phyloP scores from a whole-genome alignment of 2,888 invertebrate species.

The Laothoe populi region DNA sequence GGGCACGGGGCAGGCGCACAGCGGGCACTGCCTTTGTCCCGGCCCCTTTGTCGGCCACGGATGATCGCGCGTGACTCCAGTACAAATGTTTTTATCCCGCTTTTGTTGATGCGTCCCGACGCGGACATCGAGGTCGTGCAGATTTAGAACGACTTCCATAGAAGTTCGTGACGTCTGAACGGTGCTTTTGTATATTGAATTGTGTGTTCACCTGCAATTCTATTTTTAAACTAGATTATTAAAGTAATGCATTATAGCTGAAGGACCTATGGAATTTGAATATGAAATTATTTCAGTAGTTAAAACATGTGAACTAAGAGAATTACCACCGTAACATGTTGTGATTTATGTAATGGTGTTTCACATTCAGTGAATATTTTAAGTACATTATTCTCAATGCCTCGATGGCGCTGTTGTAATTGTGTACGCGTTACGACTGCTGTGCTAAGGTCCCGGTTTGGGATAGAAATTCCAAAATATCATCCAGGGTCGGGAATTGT shows the following conservation, averaged over 20 bases:
- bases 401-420: no score
- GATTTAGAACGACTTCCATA: constrained; percentile 66
- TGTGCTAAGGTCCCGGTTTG: no score
- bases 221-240: background rate
- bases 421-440: no score
- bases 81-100: constrained; percentile 67
- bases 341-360: no score
- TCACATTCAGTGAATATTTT: no score
- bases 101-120: constrained; percentile 58
- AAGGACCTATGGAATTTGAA: no score
- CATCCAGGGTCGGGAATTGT: no score
- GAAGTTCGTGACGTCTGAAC: background rate
- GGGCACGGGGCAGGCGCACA: background rate
- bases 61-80: constrained; percentile 72
- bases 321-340: no score
- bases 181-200: background rate
- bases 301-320: no score
- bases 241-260: background rate
- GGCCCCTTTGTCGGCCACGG: constrained; percentile 69
- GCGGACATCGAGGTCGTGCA: constrained; percentile 41
- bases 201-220: background rate
- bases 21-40: constrained; percentile 25
- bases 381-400: no score
- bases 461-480: no score
- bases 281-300: no score